These are phyloP conservation scores for Scaptomyza tumidula DNA, from an alignment of 2,888 invertebrate genomes.

Conservation along the genomic window DNA sequence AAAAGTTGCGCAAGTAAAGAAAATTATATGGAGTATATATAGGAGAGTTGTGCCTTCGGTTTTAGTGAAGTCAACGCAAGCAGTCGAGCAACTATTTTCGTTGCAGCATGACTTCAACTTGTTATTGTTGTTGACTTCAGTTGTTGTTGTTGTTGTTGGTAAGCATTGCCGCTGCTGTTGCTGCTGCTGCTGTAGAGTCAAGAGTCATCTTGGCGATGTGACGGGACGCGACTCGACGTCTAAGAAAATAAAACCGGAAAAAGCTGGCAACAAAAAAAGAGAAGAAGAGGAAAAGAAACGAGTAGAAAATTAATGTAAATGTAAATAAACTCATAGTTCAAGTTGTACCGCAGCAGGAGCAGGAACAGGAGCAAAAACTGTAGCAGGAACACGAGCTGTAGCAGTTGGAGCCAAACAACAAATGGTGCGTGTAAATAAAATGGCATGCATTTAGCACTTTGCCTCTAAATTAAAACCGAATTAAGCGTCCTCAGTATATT, in stretches of 20 bases:
- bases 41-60: slow-evolving; percentile 44
- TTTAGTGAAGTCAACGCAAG: slow-evolving; percentile 51
- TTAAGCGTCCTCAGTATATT: slow-evolving; percentile 50
- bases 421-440: slow-evolving; percentile 63
- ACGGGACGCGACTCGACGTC: slow-evolving; percentile 28
- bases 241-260: slow-evolving; percentile 35
- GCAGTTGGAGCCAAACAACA: slow-evolving; percentile 30
- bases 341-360: slow-evolving; percentile 42
- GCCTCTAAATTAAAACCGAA: slow-evolving; percentile 65
- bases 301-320: slow-evolving; percentile 53
- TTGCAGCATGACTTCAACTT: slow-evolving; percentile 22
- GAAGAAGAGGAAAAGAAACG: slow-evolving; percentile 7
- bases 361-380: background rate
- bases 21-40: slow-evolving; percentile 64
- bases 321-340: slow-evolving; percentile 65
- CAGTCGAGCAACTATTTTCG: slow-evolving; percentile 49
- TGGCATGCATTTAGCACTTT: slow-evolving; percentile 57
- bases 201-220: slow-evolving; percentile 47
- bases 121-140: slow-evolving; percentile 28
- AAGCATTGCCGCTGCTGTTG: slow-evolving; percentile 8
- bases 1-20: slow-evolving; percentile 41
- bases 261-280: slow-evolving; percentile 10
- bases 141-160: slow-evolving; percentile 3
- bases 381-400: background rate
- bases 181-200: slow-evolving; percentile 37